Conservation (phyloP, 1,140 invertebrate species). For the Brachystomella parvula region DNA sequence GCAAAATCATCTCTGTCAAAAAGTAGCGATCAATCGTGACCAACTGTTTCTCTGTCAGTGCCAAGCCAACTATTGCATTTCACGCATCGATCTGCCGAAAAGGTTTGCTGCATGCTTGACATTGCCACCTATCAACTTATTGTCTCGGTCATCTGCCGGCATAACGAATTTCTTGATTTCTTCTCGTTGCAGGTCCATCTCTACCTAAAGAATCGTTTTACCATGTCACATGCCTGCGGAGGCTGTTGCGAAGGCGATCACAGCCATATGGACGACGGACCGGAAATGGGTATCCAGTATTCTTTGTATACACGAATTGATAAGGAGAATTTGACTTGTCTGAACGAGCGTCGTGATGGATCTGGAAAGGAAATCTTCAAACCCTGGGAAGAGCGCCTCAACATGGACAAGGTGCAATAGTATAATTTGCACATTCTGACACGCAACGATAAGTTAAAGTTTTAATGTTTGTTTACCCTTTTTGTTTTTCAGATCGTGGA, state of each 20-base stretch:
- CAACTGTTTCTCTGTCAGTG: too few species aligned
- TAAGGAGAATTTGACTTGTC: conserved; percentile 73
- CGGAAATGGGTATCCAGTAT: conserved; percentile 74
- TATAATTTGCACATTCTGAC: background rate
- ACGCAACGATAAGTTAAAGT: background rate
- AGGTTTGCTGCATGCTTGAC: too few species aligned
- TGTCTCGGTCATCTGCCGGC: too few species aligned
- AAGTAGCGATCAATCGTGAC: too few species aligned
- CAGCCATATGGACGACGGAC: conserved; percentile 53
- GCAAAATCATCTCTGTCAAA: too few species aligned
- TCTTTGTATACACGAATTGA: conserved; percentile 86
- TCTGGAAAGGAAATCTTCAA: conserved; percentile 84
- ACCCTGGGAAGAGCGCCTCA: conserved; percentile 76
- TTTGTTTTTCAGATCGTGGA: conserved; percentile 70
- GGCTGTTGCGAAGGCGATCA: conserved; percentile 41
- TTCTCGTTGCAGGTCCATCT: too few species aligned
- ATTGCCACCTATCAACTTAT: too few species aligned
- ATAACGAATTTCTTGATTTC: too few species aligned
- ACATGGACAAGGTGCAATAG: conserved; percentile 58
- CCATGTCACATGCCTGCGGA: conserved; percentile 38
- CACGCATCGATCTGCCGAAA: too few species aligned
- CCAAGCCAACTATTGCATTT: too few species aligned
- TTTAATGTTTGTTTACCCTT: background rate
- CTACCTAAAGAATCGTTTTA: too few species aligned
- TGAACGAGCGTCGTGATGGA: conserved; percentile 78